These are phyloP conservation scores for Siphlonurus alternatus DNA, from an alignment of 2,888 invertebrate genomes.

Conservation along the genomic window DNA sequence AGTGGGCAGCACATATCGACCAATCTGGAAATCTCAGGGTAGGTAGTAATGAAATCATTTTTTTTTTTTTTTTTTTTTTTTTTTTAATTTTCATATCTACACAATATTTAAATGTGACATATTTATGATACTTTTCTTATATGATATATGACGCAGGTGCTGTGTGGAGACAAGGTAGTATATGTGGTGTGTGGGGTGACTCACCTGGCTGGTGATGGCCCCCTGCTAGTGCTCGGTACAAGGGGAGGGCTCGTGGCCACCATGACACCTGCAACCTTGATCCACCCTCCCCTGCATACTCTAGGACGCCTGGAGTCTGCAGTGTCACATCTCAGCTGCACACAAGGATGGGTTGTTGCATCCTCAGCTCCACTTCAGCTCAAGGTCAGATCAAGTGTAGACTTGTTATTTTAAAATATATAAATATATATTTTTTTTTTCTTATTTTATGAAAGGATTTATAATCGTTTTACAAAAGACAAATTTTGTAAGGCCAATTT, in stretches of 20 bases:
- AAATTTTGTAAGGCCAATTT: no score
- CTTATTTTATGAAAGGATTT: no score
- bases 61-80: no score
- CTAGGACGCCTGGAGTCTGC: not conserved
- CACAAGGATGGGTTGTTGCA: not conserved
- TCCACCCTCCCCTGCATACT: not conserved
- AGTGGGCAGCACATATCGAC: not conserved
- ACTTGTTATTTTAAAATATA: no score
- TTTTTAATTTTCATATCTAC: no score
- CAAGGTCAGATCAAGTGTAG: not conserved
- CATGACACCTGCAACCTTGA: not conserved
- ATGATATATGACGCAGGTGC: not conserved
- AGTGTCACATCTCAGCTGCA: not conserved
- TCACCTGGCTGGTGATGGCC: not conserved
- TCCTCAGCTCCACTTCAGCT: not conserved
- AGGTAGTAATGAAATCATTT: no score
- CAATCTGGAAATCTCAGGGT: not conserved
- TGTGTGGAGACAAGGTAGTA: not conserved
- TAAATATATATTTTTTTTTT: no score
- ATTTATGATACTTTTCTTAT: no score
- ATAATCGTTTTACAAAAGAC: no score
- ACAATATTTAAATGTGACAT: no score
- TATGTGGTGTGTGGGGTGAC: not conserved
- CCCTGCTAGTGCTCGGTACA: not conserved
- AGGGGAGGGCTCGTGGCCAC: not conserved